These are phyloP conservation scores for Echiichthys vipera DNA, from an alignment of 2,797 vertebrate species.

Conservation along the genomic window DNA sequence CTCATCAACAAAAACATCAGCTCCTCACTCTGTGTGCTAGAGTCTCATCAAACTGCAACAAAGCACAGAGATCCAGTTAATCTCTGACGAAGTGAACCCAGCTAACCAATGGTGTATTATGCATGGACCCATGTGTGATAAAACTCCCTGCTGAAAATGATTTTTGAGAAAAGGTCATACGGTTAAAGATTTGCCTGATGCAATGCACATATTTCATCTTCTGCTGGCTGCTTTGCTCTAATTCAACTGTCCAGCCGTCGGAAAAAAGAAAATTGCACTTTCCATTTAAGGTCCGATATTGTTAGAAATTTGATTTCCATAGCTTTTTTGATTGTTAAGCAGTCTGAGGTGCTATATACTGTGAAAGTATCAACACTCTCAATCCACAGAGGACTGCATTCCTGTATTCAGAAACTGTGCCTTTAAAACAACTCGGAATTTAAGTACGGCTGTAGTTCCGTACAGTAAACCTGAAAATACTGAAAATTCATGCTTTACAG, in stretches of 20 bases:
- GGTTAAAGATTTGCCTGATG: constrained; percentile 73
- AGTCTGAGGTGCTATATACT: too few relatives aligned
- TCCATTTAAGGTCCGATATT: too few relatives aligned
- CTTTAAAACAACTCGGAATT: too few relatives aligned
- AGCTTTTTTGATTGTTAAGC: too few relatives aligned
- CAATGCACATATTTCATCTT: constrained; percentile 60
- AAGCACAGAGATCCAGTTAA: constrained; percentile 1
- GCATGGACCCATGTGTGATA: constrained; percentile 57
- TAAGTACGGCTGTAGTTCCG: too few relatives aligned
- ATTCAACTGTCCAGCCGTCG: constrained; percentile 15
- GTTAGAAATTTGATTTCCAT: too few relatives aligned
- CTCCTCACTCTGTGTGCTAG: background rate
- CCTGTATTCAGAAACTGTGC: too few relatives aligned
- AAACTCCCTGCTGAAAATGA: constrained; percentile 70
- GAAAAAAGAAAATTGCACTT: too few relatives aligned
- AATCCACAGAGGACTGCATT: too few relatives aligned
- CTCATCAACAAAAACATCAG: constrained; percentile 44
- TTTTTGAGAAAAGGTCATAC: constrained; percentile 76
- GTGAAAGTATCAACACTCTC: too few relatives aligned
- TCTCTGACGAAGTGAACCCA: constrained; percentile 29
- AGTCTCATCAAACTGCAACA: background rate
- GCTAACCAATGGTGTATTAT: constrained; percentile 60
- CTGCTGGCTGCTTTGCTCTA: constrained; percentile 25
- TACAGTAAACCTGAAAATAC: too few relatives aligned
- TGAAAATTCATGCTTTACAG: too few relatives aligned